Base-by-base conservation (phyloP, 37 sponge, comb jelly and placozoan species). In the Oscarella lobularis region DNA sequence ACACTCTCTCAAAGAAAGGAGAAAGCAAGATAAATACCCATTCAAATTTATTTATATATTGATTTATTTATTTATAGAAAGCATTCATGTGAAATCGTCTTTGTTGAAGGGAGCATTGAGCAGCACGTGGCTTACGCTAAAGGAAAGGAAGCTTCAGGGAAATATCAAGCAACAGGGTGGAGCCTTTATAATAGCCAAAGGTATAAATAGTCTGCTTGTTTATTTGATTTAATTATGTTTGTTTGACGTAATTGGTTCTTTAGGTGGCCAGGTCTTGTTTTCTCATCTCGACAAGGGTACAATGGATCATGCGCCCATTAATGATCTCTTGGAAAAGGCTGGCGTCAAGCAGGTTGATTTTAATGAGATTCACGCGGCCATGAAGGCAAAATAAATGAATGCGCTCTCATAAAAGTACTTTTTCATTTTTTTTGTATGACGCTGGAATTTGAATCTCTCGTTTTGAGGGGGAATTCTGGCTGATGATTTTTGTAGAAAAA, bases 81-180 rank as follows among this genome's bases (percentile, higher is more conserved):
- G 79, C 33, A 66, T 66, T 6, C 82, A 81, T 33, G 78, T 81
- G 0, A 81, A 78, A 37, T 80, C 82, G 27, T 80, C 80, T 3
- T 27, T 31, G 2, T 2, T 78, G n/a, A 27, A 34, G 9, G 82
- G 82, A 1, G 34, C 77, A 31, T 31, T 78, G 69, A 29, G 33
- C 6, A 66, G 67, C 38, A 79, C 68, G 30, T 81, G 66, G 66
- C 73, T 38, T 37, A 31, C 67, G 9, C 41, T 81, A 68, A 81
- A 81, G 41, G 27, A 39, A 27, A 2, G 77, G 4, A 31, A 66
- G 67, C 4, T 37, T 31, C 82, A 81, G 68, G 82, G 82, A 3
- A 77, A 81, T 67, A 29, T 80, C 37, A 80, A 35, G 36, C 82
- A 81, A 32, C 82, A 81, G 38, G 82, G 82, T 33, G 82, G 82